phyloP scores from a whole-genome alignment of 35 echinoderm and acorn worm species.

The Nesometra sesokonis region DNA sequence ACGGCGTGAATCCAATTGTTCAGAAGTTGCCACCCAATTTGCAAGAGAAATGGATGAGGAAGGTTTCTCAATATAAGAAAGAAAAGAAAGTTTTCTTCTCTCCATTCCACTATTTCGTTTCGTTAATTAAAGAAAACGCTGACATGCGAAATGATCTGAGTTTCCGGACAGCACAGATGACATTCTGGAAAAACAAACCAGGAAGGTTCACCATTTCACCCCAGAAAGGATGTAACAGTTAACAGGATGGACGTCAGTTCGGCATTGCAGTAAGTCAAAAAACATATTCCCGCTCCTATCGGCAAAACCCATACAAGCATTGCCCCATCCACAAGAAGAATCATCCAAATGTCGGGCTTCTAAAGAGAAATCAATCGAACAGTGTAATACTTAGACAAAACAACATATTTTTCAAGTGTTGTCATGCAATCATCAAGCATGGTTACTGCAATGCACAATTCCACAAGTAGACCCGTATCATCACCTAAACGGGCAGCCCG shows the following conservation, averaged over 20 bases:
- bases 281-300: neutral
- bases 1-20: neutral
- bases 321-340: neutral
- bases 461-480: neutral
- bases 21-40: neutral
- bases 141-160: neutral
- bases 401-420: slow-evolving; percentile 14
- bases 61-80: neutral
- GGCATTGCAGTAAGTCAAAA: too few relatives aligned
- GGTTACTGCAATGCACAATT: neutral
- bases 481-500: neutral
- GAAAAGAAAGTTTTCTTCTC: neutral
- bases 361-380: neutral
- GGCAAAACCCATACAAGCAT: neutral
- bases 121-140: neutral
- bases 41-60: neutral
- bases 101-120: neutral
- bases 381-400: slow-evolving; percentile 32
- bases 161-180: neutral
- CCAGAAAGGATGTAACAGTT: too few relatives aligned
- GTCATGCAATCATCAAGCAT: slow-evolving; percentile 9
- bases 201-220: too few relatives aligned
- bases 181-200: too few relatives aligned
- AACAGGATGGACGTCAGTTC: too few relatives aligned
- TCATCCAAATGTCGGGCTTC: neutral